Percentiles rank a stretch among this genome's conserved stretches.
Evolutionary conservation across 2,113 vertebrate genomes (phyloP).

Genomic region (Charina bottae): DNA sequence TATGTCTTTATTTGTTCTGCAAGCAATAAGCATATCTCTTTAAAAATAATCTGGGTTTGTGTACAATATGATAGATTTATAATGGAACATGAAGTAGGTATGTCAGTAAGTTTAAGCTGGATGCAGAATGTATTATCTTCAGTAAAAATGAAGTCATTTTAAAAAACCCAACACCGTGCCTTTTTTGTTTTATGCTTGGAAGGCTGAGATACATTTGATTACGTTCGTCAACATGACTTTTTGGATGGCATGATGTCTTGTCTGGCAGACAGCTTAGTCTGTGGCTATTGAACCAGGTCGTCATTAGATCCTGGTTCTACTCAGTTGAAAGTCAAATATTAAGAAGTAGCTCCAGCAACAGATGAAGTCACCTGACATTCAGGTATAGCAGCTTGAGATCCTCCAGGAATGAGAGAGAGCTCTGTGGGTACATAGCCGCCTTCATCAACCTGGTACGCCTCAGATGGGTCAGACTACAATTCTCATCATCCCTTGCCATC

Average conservation of each 20-base stretch:
- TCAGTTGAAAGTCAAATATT: neutral
- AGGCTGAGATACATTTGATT: neutral
- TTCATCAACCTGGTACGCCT: neutral
- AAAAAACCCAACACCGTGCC: neutral
- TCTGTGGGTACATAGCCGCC: neutral
- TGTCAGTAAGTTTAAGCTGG: neutral
- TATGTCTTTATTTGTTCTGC: neutral
- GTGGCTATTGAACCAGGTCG: constrained; percentile 6
- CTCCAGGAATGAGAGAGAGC: neutral
- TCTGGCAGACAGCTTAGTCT: constrained; percentile 19
- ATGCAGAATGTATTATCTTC: neutral
- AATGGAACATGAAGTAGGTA: neutral
- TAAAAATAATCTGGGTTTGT: neutral
- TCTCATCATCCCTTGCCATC: neutral
- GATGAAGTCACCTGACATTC: neutral
- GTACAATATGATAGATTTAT: neutral
- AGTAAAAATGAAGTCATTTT: neutral
- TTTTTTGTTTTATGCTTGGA: neutral
- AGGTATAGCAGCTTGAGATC: neutral
- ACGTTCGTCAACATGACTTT: neutral
- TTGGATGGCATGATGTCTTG: neutral
- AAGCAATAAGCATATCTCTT: neutral
- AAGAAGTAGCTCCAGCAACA: neutral
- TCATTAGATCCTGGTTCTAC: neutral
- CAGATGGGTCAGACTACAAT: neutral